Conservation (phyloP, 2,888 invertebrate genomes). For the Hypolimnas misippus region DNA sequence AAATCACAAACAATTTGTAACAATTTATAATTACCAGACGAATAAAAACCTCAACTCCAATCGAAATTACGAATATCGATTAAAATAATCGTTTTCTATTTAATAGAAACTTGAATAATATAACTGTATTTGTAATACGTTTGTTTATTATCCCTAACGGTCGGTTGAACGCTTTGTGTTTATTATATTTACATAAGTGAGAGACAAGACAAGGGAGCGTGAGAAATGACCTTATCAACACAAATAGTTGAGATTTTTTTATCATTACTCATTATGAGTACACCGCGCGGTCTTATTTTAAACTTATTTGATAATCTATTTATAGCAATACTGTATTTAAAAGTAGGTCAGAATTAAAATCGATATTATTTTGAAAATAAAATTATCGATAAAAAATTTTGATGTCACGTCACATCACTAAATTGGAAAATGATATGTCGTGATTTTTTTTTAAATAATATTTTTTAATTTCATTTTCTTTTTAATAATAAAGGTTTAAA, state of each 20-base stretch:
- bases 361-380: background rate
- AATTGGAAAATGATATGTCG: background rate
- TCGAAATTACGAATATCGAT: too few species aligned
- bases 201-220: conserved; percentile 39
- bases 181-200: conserved; percentile 22
- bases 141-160: too few species aligned
- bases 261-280: conserved; percentile 28
- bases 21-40: too few species aligned
- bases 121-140: too few species aligned
- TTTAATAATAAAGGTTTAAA: background rate
- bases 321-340: background rate
- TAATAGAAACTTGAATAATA: too few species aligned
- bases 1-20: too few species aligned
- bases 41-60: too few species aligned
- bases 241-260: conserved; percentile 26
- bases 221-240: conserved; percentile 37
- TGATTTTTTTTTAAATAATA: background rate
- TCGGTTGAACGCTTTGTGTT: too few species aligned
- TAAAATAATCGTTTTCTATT: too few species aligned
- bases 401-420: background rate
- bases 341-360: conserved; percentile 16
- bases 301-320: background rate
- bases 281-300: conserved; percentile 1
- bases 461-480: background rate
- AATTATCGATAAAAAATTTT: background rate